These are phyloP conservation scores for Drosophila kokeensis DNA, from an alignment of 2,888 invertebrate genomes.

Conservation along the genomic window DNA sequence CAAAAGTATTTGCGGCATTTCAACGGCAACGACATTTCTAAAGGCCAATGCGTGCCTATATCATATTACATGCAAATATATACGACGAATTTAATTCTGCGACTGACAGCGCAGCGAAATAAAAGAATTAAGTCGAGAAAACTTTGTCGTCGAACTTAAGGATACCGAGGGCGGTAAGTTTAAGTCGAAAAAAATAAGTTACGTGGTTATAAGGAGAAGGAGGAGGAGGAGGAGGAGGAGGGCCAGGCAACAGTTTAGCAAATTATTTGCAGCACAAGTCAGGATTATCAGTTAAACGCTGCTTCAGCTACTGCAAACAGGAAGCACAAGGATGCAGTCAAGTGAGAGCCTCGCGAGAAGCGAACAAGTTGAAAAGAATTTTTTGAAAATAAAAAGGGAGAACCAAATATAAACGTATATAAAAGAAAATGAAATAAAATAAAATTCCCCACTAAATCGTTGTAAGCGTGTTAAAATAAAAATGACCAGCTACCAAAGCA, in stretches of 20 bases:
- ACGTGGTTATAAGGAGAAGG: not conserved
- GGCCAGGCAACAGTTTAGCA: slow-evolving; percentile 66
- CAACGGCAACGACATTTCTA: slow-evolving; percentile 55
- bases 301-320: slow-evolving; percentile 27
- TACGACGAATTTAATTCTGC: slow-evolving; percentile 25
- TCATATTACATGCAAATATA: slow-evolving; percentile 68
- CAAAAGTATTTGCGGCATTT: slow-evolving; percentile 72
- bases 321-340: slow-evolving; percentile 44
- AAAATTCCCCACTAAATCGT: slow-evolving; percentile 61
- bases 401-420: slow-evolving; percentile 18
- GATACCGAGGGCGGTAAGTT: slow-evolving; percentile 23
- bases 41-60: slow-evolving; percentile 67
- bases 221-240: not conserved
- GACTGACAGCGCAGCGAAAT: slow-evolving; percentile 34
- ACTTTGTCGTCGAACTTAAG: slow-evolving; percentile 17
- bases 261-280: slow-evolving; percentile 79
- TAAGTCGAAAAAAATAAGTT: slow-evolving; percentile 5
- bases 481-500: slow-evolving; percentile 38
- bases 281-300: slow-evolving; percentile 75
- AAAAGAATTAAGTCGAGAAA: slow-evolving; percentile 31
- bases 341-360: slow-evolving; percentile 54
- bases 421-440: slow-evolving; percentile 32
- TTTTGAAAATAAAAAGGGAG: slow-evolving; percentile 8
- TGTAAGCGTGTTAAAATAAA: slow-evolving; percentile 63
- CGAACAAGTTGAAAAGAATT: slow-evolving; percentile 36